Conservation (phyloP, 2,797 vertebrate species). For the Hyperoplus lanceolatus region DNA sequence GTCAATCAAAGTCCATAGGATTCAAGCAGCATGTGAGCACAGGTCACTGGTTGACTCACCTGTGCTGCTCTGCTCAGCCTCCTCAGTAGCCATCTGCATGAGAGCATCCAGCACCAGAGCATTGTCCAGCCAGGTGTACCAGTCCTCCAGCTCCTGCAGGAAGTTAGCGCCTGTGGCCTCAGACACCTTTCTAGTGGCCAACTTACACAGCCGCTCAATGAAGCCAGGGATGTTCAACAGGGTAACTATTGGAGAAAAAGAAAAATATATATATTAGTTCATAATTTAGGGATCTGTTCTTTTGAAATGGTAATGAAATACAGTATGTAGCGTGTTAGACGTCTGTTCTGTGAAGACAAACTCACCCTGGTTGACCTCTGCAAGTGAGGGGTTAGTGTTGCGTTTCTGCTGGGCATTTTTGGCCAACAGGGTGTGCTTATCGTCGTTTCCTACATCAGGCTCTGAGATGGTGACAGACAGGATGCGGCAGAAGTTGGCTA, state of each 20-base stretch:
- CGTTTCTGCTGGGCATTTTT: constrained; percentile 97
- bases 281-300: background rate
- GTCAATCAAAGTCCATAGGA: background rate
- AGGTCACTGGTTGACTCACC: constrained; percentile 78
- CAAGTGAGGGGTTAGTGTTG: constrained; percentile 91
- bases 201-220: constrained; percentile 95
- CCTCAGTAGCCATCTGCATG: constrained; percentile 97
- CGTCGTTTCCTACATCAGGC: constrained; percentile 94
- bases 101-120: constrained; percentile 96
- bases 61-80: constrained; percentile 95
- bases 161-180: constrained; percentile 94
- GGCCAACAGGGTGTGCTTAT: constrained; percentile 97
- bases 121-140: constrained; percentile 99
- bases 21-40: background rate
- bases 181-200: constrained; percentile 96
- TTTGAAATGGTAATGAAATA: background rate
- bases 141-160: constrained; percentile 97
- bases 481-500: constrained; percentile 99
- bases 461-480: constrained; percentile 98
- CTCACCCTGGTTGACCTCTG: constrained; percentile 97
- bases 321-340: too few species aligned
- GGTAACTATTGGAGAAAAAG: constrained; percentile 84
- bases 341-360: background rate
- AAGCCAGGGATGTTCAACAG: constrained; percentile 97
- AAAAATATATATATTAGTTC: background rate